Conservation (phyloP, 2,888 invertebrate species). For the Oxystoma pomonae region DNA sequence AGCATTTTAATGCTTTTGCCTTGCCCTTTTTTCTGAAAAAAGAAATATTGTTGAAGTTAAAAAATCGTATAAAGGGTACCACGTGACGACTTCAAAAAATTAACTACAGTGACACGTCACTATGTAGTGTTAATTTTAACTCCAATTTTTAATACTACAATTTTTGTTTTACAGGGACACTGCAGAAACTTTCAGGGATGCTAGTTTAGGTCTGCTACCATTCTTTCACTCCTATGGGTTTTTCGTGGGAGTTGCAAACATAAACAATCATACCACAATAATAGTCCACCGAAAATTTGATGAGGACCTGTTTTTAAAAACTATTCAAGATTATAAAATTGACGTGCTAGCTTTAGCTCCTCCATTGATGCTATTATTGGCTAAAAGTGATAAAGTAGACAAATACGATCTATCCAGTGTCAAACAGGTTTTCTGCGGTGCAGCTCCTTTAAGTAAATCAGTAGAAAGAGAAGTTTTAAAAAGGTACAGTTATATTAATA, state of each 20-base stretch:
- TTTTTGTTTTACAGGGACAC: too few relatives aligned
- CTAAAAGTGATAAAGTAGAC: constrained; percentile 73
- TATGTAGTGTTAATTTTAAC: too few relatives aligned
- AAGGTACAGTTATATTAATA: too few relatives aligned
- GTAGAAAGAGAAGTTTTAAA: constrained; percentile 54
- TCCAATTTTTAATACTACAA: too few relatives aligned
- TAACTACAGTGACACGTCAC: too few relatives aligned
- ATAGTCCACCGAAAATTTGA: constrained; percentile 34
- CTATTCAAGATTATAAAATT: constrained; percentile 66
- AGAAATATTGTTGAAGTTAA: too few relatives aligned
- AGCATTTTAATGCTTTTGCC: too few relatives aligned
- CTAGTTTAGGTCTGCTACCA: constrained; percentile 31
- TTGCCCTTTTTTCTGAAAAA: too few relatives aligned
- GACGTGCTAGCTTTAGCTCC: constrained; percentile 70
- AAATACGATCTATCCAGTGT: constrained; percentile 71
- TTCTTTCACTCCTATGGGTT: constrained; percentile 37
- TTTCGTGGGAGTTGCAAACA: constrained; percentile 25
- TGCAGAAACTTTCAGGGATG: too few relatives aligned
- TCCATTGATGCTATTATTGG: constrained; percentile 75
- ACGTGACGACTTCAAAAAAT: too few relatives aligned
- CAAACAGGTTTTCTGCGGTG: constrained; percentile 66
- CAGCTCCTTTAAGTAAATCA: constrained; percentile 73
- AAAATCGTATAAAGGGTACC: too few relatives aligned
- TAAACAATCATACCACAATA: constrained; percentile 27
- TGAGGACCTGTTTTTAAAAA: constrained; percentile 58